These are phyloP conservation scores for Alaudala cheleensis DNA, from an alignment of 2,113 vertebrate species.

Conservation along the genomic window DNA sequence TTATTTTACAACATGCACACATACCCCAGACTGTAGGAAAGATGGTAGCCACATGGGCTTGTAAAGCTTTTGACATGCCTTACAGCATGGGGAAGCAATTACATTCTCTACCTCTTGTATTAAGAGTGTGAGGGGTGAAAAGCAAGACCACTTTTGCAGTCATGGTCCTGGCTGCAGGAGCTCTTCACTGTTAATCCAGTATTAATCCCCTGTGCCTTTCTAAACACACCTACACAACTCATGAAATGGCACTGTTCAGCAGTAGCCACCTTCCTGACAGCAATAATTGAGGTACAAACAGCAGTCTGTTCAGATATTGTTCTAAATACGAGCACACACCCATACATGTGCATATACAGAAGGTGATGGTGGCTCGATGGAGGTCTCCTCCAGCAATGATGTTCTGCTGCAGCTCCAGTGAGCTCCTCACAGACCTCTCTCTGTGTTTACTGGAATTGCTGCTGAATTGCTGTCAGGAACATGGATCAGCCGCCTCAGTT, in stretches of 20 bases:
- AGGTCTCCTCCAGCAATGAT: background rate
- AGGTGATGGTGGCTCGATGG: fast-evolving
- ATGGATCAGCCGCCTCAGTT: background rate
- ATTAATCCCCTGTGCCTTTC: background rate
- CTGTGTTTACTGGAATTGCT: background rate
- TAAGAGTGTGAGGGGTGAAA: background rate
- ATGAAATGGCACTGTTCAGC: background rate
- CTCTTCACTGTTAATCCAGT: background rate
- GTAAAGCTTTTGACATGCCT: background rate
- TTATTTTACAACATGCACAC: background rate
- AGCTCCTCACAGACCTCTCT: background rate
- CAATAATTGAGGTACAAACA: background rate
- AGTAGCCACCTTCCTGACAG: background rate
- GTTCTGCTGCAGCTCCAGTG: background rate
- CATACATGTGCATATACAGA: fast-evolving
- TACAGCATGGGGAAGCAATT: background rate
- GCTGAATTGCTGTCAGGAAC: background rate
- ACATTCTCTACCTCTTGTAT: background rate
- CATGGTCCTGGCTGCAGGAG: background rate
- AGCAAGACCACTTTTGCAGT: background rate
- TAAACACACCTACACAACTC: background rate
- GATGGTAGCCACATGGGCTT: background rate
- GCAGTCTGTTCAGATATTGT: background rate
- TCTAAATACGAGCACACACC: background rate
- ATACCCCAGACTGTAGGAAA: background rate